Evolutionary conservation across 2,888 invertebrate genomes (phyloP), one percentile per base, ranked within the genome.

Genomic region (Phaedon cochleariae): DNA sequence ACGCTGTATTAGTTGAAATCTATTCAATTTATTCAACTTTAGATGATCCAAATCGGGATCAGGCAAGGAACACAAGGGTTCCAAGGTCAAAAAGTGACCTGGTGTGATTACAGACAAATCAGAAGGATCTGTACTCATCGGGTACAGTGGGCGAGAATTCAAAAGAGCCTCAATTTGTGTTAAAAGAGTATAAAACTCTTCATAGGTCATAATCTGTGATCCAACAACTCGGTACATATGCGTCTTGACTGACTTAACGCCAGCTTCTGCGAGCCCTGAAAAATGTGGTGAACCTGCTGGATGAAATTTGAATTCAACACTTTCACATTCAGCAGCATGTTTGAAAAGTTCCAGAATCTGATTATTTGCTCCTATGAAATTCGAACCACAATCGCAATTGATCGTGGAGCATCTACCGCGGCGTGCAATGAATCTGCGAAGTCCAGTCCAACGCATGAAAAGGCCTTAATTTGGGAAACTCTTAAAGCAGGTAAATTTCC

Each of bases 71-170:
- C 15, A 15, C 18, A 52, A 52, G 20, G 52, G 10, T 9, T 54
- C 54, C 9, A 31, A 18, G 1, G 54, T 12, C 57, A 57, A 45
- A 57, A 45, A 57, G n/a, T 57, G 10, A 12, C 45, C 45, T 20
- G 34, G 17, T 18, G 54, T 17, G 9, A 31, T 3, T 4, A 54
- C 20, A 21, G n/a, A 10, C 51, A 21, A n/a, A 7, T 51, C 21
- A 51, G 51, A 10, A 51, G 51, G 51, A 51, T 51, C 21, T 57
- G 22, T 41, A 15, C 5, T 57, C n/a, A n/a, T n/a, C n/a, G n/a
- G n/a, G n/a, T n/a, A n/a, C n/a, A n/a, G n/a, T n/a, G n/a, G n/a
- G n/a, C n/a, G n/a, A n/a, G n/a, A n/a, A n/a, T n/a, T n/a, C n/a
- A n/a, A n/a, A n/a, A n/a, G n/a, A n/a, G n/a, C n/a, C n/a, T n/a